Percentiles rank a stretch among this genome's conserved stretches.
Conservation (phyloP, 1,140 invertebrate species). For the Cydia amplana region DNA sequence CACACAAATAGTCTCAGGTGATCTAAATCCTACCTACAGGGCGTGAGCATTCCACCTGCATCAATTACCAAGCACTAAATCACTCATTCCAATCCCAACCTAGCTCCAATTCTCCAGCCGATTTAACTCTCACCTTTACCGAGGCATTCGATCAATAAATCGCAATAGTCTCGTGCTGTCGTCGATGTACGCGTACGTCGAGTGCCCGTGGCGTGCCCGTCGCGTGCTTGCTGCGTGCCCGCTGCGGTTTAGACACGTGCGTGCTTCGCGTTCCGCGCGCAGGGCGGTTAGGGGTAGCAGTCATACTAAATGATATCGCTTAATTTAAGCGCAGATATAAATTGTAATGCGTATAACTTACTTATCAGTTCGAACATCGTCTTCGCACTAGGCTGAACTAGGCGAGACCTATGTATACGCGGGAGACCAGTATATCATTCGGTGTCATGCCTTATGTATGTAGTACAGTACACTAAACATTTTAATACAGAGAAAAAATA, state of each 20-base stretch:
- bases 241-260: conserved; percentile 7
- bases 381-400: too few species aligned
- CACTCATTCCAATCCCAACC: conserved; percentile 39
- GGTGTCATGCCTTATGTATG: too few species aligned
- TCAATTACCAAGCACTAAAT: conserved; percentile 49
- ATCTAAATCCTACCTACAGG: not conserved
- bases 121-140: conserved; percentile 25
- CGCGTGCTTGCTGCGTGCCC: not conserved
- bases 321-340: too few species aligned
- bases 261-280: conserved; percentile 1
- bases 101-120: conserved; percentile 24
- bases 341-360: too few species aligned
- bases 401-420: too few species aligned
- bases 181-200: conserved; percentile 35
- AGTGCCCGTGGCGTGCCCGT: not conserved
- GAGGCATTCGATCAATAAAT: conserved; percentile 39
- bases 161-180: conserved; percentile 38
- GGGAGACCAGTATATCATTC: too few species aligned
- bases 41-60: conserved; percentile 16
- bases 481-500: too few species aligned
- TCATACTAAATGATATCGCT: too few species aligned
- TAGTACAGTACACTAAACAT: too few species aligned
- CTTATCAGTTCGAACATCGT: too few species aligned
- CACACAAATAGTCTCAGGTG: conserved; percentile 2
- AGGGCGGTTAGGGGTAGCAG: not conserved